These are phyloP conservation scores for Coecobrya sp. DNA, from an alignment of 2,888 invertebrate species.

Conservation along the genomic window DNA sequence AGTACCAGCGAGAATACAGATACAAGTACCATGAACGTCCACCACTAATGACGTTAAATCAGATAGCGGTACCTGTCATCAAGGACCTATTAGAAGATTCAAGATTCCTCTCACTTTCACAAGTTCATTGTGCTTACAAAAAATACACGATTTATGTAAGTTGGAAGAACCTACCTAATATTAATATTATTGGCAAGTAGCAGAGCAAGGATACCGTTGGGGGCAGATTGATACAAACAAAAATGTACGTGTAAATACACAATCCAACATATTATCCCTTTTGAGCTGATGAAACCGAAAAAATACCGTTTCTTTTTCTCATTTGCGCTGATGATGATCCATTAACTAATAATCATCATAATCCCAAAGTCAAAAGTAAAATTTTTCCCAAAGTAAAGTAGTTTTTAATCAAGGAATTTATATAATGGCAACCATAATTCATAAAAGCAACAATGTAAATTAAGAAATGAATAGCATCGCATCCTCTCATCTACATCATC, in stretches of 20 bases:
- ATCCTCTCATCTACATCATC: conserved; percentile 13
- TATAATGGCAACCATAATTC: conserved; percentile 55
- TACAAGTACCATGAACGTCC: too few species aligned
- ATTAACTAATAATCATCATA: background rate
- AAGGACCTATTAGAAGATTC: background rate
- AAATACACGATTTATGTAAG: background rate
- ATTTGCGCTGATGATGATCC: background rate
- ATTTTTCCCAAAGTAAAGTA: conserved; percentile 35
- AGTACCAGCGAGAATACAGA: too few species aligned
- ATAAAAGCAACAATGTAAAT: conserved; percentile 65
- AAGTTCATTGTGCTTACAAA: background rate
- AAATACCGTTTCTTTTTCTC: background rate
- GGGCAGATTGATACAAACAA: background rate
- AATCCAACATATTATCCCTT: too few species aligned
- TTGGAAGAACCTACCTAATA: too few species aligned
- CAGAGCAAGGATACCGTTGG: background rate
- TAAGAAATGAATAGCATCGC: conserved; percentile 65
- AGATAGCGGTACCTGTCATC: conserved; percentile 34
- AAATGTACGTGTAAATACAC: too few species aligned
- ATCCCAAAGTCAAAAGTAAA: background rate
- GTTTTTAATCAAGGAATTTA: conserved; percentile 58
- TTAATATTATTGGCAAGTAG: too few species aligned
- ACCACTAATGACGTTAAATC: too few species aligned
- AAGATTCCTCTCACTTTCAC: background rate
- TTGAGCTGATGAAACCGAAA: too few species aligned